Evolutionary conservation across 1,140 invertebrate genomes (phyloP).

Genomic region (Meloidogyne floridensis): DNA sequence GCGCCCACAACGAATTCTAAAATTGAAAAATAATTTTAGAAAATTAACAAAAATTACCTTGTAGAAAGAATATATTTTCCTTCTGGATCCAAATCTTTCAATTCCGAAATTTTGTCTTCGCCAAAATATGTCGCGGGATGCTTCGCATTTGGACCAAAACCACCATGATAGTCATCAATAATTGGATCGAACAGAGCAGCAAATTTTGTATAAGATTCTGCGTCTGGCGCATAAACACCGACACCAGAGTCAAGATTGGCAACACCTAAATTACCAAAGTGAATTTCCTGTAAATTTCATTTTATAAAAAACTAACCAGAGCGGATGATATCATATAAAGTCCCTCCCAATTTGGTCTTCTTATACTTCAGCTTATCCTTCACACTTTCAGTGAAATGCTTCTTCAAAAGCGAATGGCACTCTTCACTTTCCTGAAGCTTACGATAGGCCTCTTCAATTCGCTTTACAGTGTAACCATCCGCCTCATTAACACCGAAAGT

Average conservation of each 20-base stretch:
- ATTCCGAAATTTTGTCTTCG: conserved; percentile 73
- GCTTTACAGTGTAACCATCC: conserved; percentile 71
- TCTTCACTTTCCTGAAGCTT: conserved; percentile 48
- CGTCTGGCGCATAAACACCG: conserved; percentile 92
- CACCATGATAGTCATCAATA: conserved; percentile 92
- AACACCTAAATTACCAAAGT: conserved; percentile 70
- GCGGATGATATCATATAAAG: conserved; percentile 53
- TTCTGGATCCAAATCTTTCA: conserved; percentile 80
- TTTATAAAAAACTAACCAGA: conserved; percentile 43
- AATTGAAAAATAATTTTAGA: neutral
- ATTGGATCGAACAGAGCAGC: conserved; percentile 89
- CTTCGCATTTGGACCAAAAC: conserved; percentile 75
- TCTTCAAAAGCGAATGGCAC: conserved; percentile 91
- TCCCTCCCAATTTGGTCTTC: conserved; percentile 54
- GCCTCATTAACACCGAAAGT: conserved; percentile 39
- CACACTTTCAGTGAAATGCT: conserved; percentile 84
- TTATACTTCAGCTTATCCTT: conserved; percentile 74
- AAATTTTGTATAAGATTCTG: conserved; percentile 86
- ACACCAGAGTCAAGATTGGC: conserved; percentile 78
- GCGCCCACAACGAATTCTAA: conserved; percentile 78
- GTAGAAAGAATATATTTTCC: conserved; percentile 87
- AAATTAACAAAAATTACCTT: conserved; percentile 67
- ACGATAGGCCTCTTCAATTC: conserved; percentile 78
- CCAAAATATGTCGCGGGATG: conserved; percentile 85
- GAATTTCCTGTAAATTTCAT: neutral